These are phyloP conservation scores for Poecilobothrus nobilitatus DNA, from an alignment of 2,888 invertebrate genomes.

Conservation along the genomic window DNA sequence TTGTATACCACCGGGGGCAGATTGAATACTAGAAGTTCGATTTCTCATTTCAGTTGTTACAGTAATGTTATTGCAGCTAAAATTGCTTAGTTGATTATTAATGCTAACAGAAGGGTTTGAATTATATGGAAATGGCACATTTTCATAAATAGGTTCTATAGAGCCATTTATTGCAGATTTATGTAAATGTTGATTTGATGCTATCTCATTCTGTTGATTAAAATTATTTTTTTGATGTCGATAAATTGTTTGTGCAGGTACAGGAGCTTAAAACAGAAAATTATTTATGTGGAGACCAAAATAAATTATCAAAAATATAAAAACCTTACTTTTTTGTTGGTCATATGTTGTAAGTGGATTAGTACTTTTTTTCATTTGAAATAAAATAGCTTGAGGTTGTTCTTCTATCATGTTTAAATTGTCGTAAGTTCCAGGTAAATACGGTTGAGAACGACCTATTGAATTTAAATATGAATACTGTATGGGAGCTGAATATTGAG, in stretches of 20 bases:
- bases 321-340: slow-evolving; percentile 23
- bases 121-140: slow-evolving; percentile 65
- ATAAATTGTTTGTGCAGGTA: slow-evolving; percentile 21
- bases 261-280: slow-evolving; percentile 43
- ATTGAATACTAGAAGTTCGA: slow-evolving; percentile 60
- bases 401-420: slow-evolving; percentile 54
- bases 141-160: slow-evolving; percentile 74
- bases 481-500: slow-evolving; percentile 22
- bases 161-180: slow-evolving; percentile 45
- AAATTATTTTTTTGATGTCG: slow-evolving; percentile 35
- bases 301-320: too few relatives aligned
- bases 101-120: slow-evolving; percentile 23
- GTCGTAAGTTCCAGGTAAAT: slow-evolving; percentile 58
- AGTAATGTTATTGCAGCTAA: neutral
- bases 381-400: slow-evolving; percentile 38
- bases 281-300: slow-evolving; percentile 42
- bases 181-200: slow-evolving; percentile 33
- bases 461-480: slow-evolving; percentile 35
- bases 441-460: slow-evolving; percentile 41
- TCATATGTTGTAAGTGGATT: slow-evolving; percentile 26
- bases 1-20: slow-evolving; percentile 55
- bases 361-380: slow-evolving; percentile 15
- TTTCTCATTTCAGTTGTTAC: slow-evolving; percentile 35
- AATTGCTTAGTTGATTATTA: slow-evolving; percentile 24
- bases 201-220: slow-evolving; percentile 20